A percentile compares a stretch with the other conserved stretches of the same genome.
These are phyloP conservation scores for Tetragonisca angustula DNA, from an alignment of 2,888 invertebrate species.

Conservation along the genomic window DNA sequence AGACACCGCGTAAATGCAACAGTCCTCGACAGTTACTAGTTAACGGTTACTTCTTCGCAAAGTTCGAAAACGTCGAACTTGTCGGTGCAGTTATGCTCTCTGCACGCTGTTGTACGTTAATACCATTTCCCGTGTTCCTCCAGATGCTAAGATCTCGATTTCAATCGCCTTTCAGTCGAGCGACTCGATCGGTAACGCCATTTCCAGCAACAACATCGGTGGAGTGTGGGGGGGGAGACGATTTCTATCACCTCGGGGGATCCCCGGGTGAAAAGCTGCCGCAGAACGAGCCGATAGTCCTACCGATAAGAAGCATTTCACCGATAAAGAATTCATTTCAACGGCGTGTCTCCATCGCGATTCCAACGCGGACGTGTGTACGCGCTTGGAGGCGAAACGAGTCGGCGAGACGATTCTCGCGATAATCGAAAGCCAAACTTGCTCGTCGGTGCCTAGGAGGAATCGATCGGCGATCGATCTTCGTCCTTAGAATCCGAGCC, in stretches of 20 bases:
- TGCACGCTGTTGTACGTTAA: too few species aligned
- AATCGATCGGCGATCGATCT: slow-evolving; percentile 8
- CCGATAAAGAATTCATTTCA: slow-evolving; percentile 27
- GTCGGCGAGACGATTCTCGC: background rate
- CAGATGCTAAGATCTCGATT: background rate
- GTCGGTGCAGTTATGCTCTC: too few species aligned
- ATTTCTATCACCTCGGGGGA: background rate
- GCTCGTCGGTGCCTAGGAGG: background rate
- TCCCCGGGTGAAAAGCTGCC: background rate
- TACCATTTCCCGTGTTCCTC: too few species aligned
- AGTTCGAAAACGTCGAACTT: too few species aligned
- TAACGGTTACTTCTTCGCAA: too few species aligned
- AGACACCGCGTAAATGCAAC: too few species aligned
- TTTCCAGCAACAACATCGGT: background rate
- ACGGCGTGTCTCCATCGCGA: background rate
- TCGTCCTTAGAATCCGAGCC: background rate
- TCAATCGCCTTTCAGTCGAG: background rate
- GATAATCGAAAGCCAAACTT: slow-evolving; percentile 14
- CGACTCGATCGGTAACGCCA: background rate
- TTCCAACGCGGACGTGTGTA: background rate
- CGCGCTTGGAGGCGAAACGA: background rate
- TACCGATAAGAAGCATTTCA: slow-evolving; percentile 21
- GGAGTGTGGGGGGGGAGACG: background rate
- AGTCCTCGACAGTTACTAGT: too few species aligned
- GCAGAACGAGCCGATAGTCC: background rate